phyloP scores from a whole-genome alignment of 2,888 invertebrate genomes.

The Patella caerulea region DNA sequence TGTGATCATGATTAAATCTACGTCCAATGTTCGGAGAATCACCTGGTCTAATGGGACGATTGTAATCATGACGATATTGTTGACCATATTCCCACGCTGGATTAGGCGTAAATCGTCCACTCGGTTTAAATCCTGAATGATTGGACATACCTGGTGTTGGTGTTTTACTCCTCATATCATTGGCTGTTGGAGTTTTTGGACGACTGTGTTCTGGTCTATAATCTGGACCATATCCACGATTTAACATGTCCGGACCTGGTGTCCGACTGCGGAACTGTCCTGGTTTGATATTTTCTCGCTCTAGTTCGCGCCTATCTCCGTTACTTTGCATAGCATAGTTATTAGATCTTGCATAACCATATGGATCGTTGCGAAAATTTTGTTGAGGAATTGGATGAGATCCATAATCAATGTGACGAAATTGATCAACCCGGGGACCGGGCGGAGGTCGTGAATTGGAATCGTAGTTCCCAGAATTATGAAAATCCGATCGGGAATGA shows the following conservation, averaged over 20 bases:
- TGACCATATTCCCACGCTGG: conserved; percentile 42
- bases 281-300: conserved; percentile 45
- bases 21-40: conserved; percentile 36
- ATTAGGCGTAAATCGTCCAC: conserved; percentile 42
- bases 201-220: conserved; percentile 55
- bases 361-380: conserved; percentile 24
- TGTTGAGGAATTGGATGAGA: conserved; percentile 22
- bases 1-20: conserved; percentile 36
- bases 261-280: conserved; percentile 68
- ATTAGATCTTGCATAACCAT: conserved; percentile 32
- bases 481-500: conserved; percentile 46
- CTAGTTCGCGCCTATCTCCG: conserved; percentile 27
- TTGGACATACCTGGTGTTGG: conserved; percentile 53
- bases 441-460: conserved; percentile 52
- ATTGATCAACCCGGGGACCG: conserved; percentile 51
- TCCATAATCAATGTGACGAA: conserved; percentile 32
- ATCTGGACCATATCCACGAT: conserved; percentile 54
- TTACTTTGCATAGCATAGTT: conserved; percentile 45
- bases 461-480: conserved; percentile 35
- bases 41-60: conserved; percentile 35
- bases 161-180: conserved; percentile 69
- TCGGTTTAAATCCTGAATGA: conserved; percentile 31
- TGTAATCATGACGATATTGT: conserved; percentile 33
- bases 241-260: conserved; percentile 71
- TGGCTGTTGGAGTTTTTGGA: conserved; percentile 66